Conservation (phyloP, 92 coral and sea anemone species). For the Galaxea fascicularis region DNA sequence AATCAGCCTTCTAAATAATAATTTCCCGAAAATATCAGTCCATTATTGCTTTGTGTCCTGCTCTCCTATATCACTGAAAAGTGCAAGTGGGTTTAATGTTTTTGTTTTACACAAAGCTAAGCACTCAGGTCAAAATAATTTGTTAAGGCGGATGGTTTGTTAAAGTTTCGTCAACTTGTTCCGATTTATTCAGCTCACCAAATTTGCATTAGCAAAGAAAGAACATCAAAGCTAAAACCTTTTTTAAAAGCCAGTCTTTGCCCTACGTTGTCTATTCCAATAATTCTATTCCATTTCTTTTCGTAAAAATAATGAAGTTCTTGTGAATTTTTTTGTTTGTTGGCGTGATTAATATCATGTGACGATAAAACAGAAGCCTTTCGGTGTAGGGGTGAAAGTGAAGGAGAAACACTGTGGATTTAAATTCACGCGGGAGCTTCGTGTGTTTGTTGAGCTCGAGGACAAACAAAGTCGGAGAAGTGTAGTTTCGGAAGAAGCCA, state of each 20-base stretch:
- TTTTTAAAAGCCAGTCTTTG: constrained; percentile 14
- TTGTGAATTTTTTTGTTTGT: not conserved
- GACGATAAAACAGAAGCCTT: not conserved
- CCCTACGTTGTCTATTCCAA: not conserved
- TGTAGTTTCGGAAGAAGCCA: not conserved
- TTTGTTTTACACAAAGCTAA: constrained; percentile 13
- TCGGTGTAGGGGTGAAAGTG: not conserved
- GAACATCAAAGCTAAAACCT: constrained; percentile 27
- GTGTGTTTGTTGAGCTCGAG: not conserved
- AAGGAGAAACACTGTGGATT: not conserved
- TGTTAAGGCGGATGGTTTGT: not conserved
- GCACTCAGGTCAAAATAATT: constrained; percentile 6
- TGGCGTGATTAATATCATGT: not conserved
- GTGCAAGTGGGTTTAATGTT: not conserved
- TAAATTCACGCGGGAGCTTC: not conserved
- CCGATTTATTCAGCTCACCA: constrained; percentile 15
- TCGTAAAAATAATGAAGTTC: not conserved
- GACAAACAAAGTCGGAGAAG: not conserved
- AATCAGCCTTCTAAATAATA: not conserved
- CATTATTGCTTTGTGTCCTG: not conserved
- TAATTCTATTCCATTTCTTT: not conserved
- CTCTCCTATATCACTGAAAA: not conserved
- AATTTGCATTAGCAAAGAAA: constrained; percentile 18
- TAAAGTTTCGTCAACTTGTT: constrained; percentile 24
- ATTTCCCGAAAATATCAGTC: not conserved